Percentiles rank a stretch among this genome's conserved stretches.
Evolutionary conservation across 2,888 invertebrate genomes (phyloP).

Genomic region (Zaprionus bogoriensis): DNA sequence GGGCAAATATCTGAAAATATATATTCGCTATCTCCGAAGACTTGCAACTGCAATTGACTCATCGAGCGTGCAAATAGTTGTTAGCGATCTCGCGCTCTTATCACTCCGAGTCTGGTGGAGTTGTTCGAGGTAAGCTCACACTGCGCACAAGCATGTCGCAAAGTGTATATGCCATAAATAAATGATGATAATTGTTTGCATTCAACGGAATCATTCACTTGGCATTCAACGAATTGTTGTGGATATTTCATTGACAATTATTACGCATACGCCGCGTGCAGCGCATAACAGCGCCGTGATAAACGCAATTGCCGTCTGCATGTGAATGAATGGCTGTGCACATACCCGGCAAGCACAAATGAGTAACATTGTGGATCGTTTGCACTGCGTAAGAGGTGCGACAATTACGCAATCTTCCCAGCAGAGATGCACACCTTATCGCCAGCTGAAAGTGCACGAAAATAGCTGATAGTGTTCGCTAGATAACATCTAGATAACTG

Average conservation of each 20-base stretch:
- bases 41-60: no score
- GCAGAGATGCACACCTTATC: no score
- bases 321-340: slow-evolving; percentile 32
- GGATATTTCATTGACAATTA: slow-evolving; percentile 43
- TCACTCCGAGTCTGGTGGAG: no score
- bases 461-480: background rate
- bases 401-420: background rate
- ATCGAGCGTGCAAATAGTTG: no score
- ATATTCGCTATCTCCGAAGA: no score
- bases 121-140: no score
- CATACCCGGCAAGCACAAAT: background rate
- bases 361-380: background rate
- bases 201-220: slow-evolving; percentile 49
- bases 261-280: slow-evolving; percentile 70
- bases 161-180: no score
- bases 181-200: slow-evolving; percentile 9
- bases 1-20: no score
- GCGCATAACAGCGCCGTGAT: slow-evolving; percentile 20
- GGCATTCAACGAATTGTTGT: slow-evolving; percentile 52
- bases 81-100: no score
- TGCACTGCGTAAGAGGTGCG: slow-evolving; percentile 1
- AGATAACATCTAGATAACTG: no score
- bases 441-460: background rate
- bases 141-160: no score
- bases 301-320: slow-evolving; percentile 31